Evolutionary conservation across 1,140 invertebrate genomes (phyloP), one percentile per base, ranked within the genome.

Genomic region (Zaprionus lachaisei): DNA sequence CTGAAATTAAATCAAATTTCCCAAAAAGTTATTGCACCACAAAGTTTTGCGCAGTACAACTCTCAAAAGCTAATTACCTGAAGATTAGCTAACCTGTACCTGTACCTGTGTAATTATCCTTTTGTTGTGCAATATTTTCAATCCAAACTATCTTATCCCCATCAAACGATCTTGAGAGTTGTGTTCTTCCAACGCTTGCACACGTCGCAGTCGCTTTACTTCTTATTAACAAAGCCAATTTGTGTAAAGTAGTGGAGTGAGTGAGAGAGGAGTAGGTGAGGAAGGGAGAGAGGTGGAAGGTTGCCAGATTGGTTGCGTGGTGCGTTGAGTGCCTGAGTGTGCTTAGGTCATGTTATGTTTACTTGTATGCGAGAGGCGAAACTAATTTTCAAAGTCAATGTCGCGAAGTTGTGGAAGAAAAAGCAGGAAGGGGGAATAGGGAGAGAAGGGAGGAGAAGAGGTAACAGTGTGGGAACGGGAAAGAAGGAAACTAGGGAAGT

Each of bases 371-470:
- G 38, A 28, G 55, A 7, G n/a, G 56, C 41, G 28, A 73, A 87
- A 83, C 78, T 80, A 75, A 83, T 83, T 86, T 86, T 86, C 83
- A 83, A 80, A 89, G 83, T 89, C 80, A 86, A 86, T 83, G 83
- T 78, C 77, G 72, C 79, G 51, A 72, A 71, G 41, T 58, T 57
- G 54, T 7, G 17, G 17, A 9, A 49, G 17, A 17, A 20, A 49
- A 20, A 49, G 1, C 1, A n/a, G 7, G 17, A 47, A 41, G 20
- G 4, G 9, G 17, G 14, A 2, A 4, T 1, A 41, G 47, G 11
- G 1, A 49, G 47, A 49, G 47, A 22, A 47, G n/a, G 6, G 11
- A 1, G 47, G 5, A 1, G 14, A n/a, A 14, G 47, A 2, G 17
- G 17, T 5, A 44, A 34, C 31, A 34, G 11, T 34, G 15, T 2